Percentiles rank a stretch among this genome's conserved stretches.
phyloP scores from a whole-genome alignment of 2,888 invertebrate species.

The Drosophila atripex region DNA sequence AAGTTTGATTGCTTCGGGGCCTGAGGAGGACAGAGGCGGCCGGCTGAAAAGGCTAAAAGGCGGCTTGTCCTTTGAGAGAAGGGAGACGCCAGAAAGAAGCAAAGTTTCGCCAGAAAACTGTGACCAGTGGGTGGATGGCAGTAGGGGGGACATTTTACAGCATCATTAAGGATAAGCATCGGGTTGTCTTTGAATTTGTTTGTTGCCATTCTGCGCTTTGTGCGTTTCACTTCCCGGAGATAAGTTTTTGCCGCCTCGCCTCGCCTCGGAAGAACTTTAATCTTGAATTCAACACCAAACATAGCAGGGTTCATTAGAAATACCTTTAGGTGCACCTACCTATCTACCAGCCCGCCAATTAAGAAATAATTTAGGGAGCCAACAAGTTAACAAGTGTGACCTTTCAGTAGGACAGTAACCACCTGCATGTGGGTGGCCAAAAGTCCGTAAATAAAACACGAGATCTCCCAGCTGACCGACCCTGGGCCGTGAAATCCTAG shows the following conservation, averaged over 20 bases:
- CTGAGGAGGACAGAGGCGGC: neutral
- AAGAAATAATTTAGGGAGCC: constrained; percentile 69
- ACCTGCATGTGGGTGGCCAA: constrained; percentile 32
- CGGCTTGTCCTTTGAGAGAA: constrained; percentile 3
- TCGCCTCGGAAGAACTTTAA: constrained; percentile 26
- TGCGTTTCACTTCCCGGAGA: constrained; percentile 60
- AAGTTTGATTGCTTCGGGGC: constrained; percentile 62
- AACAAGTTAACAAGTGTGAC: constrained; percentile 55
- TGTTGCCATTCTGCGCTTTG: constrained; percentile 61
- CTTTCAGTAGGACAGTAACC: constrained; percentile 29
- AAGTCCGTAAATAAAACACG: constrained; percentile 50
- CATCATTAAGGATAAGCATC: constrained; percentile 83
- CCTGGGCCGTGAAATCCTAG: constrained; percentile 62
- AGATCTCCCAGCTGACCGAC: constrained; percentile 45
- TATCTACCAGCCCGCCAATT: constrained; percentile 57
- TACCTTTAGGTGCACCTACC: constrained; percentile 3
- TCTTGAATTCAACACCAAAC: constrained; percentile 36
- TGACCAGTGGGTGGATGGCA: constrained; percentile 29
- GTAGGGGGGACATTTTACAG: constrained; percentile 62
- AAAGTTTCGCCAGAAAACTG: constrained; percentile 63
- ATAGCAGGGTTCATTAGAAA: constrained; percentile 17
- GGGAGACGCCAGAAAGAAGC: neutral
- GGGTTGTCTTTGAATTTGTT: constrained; percentile 81
- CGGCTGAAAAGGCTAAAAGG: constrained; percentile 21
- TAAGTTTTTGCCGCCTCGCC: constrained; percentile 45